Base-by-base conservation (phyloP, 2,797 vertebrate genomes). In the Sus cebifrons region DNA sequence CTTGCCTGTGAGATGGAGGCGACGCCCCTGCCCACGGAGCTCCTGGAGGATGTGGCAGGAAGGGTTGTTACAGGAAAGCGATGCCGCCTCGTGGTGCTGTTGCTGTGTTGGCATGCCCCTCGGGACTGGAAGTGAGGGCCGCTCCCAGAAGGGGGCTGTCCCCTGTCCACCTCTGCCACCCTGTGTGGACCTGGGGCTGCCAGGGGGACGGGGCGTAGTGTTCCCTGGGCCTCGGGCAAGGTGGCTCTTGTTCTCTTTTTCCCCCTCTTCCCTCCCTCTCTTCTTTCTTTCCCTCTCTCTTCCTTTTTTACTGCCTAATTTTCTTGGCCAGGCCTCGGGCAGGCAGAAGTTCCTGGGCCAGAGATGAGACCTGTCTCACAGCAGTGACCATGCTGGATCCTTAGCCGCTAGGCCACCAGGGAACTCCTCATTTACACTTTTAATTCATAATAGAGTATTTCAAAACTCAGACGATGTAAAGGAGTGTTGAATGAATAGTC, bases 391-490 rank as follows among this genome's bases (percentile, higher is more conserved):
- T 44, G 44, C 44, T 44, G 44, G 44, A 44, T 44, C 44, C 44
- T 44, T 44, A 5, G 44, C 44, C 44, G 5, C 44, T 44, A 44
- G 44, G 44, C 44, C 44, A 44, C 44, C 44, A 44, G 44, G 44
- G 9, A 44, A 44, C 44, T 44, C 44, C 44, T 36, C 70, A 49
- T 83, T 92, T 75, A 88, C 74, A 71, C 68, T 58, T 92, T 65
- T 71, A 79, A 77, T 52, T 54, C n/a, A 49, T n/a, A 91, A 25
- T 79, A 3, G 15, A 27, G 77, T 77, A n/a, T 75, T 92, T 96
- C 27, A 74, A 56, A 74, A 52, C 7, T 65, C 23, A 49, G 23
- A 16, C 0, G 14, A 13, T 32, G 18, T 27, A 20, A 54, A 74
- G 54, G 36, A 17, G 1, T 64, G 3, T 25, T 74, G 14, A 17